phyloP scores from a whole-genome alignment of 2,797 vertebrate species.

The Lemur catta region DNA sequence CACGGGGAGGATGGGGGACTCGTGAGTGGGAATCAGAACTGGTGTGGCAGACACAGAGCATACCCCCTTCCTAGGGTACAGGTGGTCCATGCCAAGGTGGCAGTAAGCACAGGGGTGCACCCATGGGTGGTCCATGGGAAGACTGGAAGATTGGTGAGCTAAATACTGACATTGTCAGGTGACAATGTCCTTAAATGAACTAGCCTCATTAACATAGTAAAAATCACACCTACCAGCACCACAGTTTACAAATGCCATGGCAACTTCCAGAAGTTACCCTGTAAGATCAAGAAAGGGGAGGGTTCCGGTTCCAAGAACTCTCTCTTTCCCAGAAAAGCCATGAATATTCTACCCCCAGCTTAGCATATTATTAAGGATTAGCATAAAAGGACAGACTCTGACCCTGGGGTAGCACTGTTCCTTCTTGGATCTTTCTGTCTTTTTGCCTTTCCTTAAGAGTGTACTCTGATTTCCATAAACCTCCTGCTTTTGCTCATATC shows the following conservation, averaged over 20 bases:
- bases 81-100: accelerated
- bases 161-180: background rate
- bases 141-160: background rate
- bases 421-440: background rate
- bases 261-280: background rate
- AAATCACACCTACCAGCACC: background rate
- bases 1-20: background rate
- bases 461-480: background rate
- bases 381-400: background rate
- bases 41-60: accelerated
- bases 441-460: background rate
- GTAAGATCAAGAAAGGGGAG: background rate
- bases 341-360: background rate
- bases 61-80: background rate
- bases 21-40: background rate
- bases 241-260: background rate
- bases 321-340: background rate
- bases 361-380: background rate
- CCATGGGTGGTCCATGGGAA: accelerated
- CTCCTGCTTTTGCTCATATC: background rate
- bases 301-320: background rate
- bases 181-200: background rate
- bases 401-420: background rate
- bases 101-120: too few relatives aligned
- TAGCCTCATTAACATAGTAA: background rate